phyloP scores from a whole-genome alignment of 2,113 vertebrate genomes.

The Aptenodytes forsteri region DNA sequence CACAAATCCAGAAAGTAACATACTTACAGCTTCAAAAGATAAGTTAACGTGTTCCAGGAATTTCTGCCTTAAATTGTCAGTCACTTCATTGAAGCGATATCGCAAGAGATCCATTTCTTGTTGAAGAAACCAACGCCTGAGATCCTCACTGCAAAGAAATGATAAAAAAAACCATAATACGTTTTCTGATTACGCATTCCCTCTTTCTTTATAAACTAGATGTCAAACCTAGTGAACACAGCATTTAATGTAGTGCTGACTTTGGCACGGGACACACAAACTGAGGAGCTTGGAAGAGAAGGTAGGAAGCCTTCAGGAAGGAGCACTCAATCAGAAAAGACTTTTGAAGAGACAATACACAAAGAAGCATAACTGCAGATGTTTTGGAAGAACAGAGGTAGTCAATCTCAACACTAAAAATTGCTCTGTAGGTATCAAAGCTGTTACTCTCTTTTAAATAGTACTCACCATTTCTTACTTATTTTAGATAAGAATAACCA shows the following conservation, averaged over 20 bases:
- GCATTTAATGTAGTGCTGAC: not conserved
- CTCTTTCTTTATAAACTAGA: not conserved
- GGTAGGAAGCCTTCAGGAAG: not conserved
- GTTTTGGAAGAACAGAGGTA: not conserved
- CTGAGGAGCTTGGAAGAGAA: not conserved
- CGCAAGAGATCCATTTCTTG: conserved; percentile 96
- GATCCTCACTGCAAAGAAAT: conserved; percentile 84
- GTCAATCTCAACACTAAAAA: not conserved
- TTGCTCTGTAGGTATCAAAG: not conserved
- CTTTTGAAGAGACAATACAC: not conserved
- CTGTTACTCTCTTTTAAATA: not conserved
- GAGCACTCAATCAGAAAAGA: not conserved
- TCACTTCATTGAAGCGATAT: conserved; percentile 84
- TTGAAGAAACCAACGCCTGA: conserved; percentile 97
- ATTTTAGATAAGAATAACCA: not conserved
- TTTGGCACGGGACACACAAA: not conserved
- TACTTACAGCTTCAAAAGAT: conserved; percentile 87
- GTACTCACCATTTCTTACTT: not conserved
- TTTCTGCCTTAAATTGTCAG: conserved; percentile 70
- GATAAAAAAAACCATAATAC: not conserved
- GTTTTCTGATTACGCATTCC: not conserved
- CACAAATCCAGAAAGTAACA: not conserved
- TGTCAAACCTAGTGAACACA: not conserved
- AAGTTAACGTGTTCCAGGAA: conserved; percentile 88
- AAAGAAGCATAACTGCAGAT: not conserved